Evolutionary conservation across 2,797 vertebrate species (phyloP).

Genomic region (Pempheris klunzingeri): DNA sequence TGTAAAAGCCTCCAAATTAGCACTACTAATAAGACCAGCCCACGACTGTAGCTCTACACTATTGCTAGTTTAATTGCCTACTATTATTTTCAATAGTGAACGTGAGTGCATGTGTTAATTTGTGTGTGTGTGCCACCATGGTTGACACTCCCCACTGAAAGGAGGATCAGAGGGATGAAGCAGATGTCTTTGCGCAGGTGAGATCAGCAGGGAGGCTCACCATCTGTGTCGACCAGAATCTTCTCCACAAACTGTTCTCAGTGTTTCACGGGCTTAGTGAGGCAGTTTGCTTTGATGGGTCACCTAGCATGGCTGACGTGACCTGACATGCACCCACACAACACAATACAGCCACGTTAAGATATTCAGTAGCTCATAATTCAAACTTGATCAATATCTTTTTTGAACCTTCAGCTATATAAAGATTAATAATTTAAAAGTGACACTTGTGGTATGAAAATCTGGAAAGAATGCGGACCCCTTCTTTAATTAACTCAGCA

Average conservation of each 20-base stretch:
- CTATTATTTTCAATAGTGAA: background rate
- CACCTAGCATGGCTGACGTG: background rate
- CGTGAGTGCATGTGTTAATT: background rate
- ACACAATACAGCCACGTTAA: background rate
- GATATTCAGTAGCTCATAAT: background rate
- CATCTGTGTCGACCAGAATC: conserved; percentile 56
- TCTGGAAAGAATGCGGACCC: background rate
- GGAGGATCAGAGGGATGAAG: conserved; percentile 65
- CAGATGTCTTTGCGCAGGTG: conserved; percentile 68
- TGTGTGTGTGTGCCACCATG: background rate
- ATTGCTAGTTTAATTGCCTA: background rate
- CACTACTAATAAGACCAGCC: background rate
- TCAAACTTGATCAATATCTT: background rate
- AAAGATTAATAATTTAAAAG: background rate
- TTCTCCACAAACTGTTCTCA: conserved; percentile 19
- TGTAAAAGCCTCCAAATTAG: background rate
- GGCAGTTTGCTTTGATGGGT: conserved; percentile 31
- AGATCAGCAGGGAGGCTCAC: conserved; percentile 52
- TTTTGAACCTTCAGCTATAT: background rate
- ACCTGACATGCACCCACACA: background rate
- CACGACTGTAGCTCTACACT: too few species aligned
- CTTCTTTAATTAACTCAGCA: background rate
- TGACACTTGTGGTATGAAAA: background rate
- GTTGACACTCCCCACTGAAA: conserved; percentile 27
- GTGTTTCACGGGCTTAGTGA: conserved; percentile 30